Evolutionary conservation across 2,888 invertebrate genomes (phyloP), one percentile per base, ranked within the genome.

Genomic region (Venusia cambrica): DNA sequence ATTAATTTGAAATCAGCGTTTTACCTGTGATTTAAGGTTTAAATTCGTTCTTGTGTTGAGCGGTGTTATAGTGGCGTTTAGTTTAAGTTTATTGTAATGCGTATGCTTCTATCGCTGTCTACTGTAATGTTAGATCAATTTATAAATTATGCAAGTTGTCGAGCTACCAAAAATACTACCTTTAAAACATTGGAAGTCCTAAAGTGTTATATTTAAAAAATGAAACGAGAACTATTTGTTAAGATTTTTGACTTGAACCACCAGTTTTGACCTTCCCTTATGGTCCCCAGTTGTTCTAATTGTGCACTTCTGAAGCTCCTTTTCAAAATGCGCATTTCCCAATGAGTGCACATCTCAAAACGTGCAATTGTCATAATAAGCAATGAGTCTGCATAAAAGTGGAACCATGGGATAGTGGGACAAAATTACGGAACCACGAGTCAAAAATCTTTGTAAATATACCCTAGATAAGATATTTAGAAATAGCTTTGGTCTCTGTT

Each of bases 401-500:
- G n/a, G n/a, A n/a, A n/a, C n/a, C n/a, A n/a, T n/a, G n/a, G n/a
- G n/a, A n/a, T n/a, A n/a, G n/a, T n/a, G n/a, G n/a, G n/a, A n/a
- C n/a, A n/a, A n/a, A n/a, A n/a, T n/a, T n/a, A n/a, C n/a, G n/a
- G n/a, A n/a, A n/a, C n/a, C n/a, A n/a, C n/a, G n/a, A n/a, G n/a
- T n/a, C n/a, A n/a, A n/a, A n/a, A n/a, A n/a, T n/a, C n/a, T n/a
- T n/a, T n/a, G n/a, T n/a, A n/a, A n/a, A n/a, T n/a, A n/a, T n/a
- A n/a, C n/a, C 58, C 57, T 73, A 56, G 19, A 5, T 34, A 22
- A 4, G 30, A 32, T 38, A 24, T 78, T 78, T 76, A 73, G 64
- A 80, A 80, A 79, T 83, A 75, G 77, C 79, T 78, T 71, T 71
- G 70, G 68, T 70, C 65, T 72, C 69, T 65, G 59, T n/a, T n/a